Base-by-base conservation (phyloP, 2,113 vertebrate species). In the Bubo blakistoni region DNA sequence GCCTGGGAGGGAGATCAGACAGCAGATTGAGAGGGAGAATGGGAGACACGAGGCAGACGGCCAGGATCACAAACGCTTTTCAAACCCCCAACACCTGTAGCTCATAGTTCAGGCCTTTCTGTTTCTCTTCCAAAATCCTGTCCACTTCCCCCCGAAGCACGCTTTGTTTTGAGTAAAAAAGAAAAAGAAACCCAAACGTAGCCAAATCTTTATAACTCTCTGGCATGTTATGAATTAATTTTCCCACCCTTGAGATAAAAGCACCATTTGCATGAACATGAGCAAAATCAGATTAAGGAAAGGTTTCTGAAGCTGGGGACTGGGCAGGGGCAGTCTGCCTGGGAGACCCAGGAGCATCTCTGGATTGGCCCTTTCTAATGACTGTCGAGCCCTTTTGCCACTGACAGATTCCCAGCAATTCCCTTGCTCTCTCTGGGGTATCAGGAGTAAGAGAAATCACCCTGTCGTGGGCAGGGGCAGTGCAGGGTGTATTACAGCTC, bases 11-110 rank as follows among this genome's bases (percentile, higher is more conserved):
- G 77, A 81, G 83, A n/a, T 65, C 62, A 67, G 59, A 30, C 8
- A 2, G 46, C 42, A 61, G 69, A 8, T 17, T 71, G 46, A 70
- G 76, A 44, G 13, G 38, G 11, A 20, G 14, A 62, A 25, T 0
- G 0, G 85, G 54, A 76, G 63, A 18, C 32, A 32, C 0, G 0
- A 62, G 58, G 66, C 49, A 36, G 38, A 4, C 2, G 4, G 77
- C 12, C 3, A 3, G 51, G 71, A 44, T 47, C 63, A 24, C 54
- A 70, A 27, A 32, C 0, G 0, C 29, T 58, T 47, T 46, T 42
- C 49, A 26, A 49, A 65, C 10, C 6, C 36, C 29, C 0, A 0
- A 11, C 52, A 72, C 59, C 49, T 71, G 40, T 27, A 86, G 65
- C 49, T 82, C 54, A 55, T 49, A 58, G 46, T 62, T 72, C 36